Evolutionary conservation across 2,113 vertebrate species (phyloP).

Genomic region (Leiothrix lutea): DNA sequence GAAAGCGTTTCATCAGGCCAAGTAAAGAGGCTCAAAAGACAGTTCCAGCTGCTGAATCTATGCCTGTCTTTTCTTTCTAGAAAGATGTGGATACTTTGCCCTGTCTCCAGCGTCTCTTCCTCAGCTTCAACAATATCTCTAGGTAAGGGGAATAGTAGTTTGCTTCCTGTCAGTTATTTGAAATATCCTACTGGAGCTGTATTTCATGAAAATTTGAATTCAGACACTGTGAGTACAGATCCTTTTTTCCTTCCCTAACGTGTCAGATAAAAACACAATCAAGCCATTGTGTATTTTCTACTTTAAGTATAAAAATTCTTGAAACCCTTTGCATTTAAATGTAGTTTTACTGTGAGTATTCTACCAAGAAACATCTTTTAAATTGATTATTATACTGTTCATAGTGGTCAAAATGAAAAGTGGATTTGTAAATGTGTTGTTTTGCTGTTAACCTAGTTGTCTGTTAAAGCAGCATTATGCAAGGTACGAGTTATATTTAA

Average conservation of each 20-base stretch:
- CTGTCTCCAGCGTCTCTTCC: constrained; percentile 91
- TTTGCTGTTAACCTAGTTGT: background rate
- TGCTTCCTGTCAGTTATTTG: constrained; percentile 29
- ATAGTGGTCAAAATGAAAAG: background rate
- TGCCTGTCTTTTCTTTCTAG: constrained; percentile 79
- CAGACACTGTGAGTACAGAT: background rate
- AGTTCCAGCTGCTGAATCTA: constrained; percentile 48
- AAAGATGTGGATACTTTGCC: constrained; percentile 94
- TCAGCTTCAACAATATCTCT: constrained; percentile 96
- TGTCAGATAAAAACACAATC: background rate
- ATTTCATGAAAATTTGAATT: background rate
- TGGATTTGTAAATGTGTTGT: background rate
- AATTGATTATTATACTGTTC: background rate
- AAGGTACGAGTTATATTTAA: background rate
- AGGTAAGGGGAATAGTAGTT: constrained; percentile 82
- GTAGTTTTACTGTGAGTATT: background rate
- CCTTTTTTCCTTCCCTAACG: background rate
- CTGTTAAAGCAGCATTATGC: background rate
- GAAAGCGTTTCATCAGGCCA: constrained; percentile 17
- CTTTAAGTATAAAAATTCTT: background rate
- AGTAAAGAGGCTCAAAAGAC: background rate
- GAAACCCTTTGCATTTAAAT: background rate
- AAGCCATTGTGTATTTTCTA: background rate
- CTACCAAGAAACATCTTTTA: background rate
- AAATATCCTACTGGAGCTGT: background rate